Conservation (phyloP, 2,113 vertebrate genomes). For the Pithys albifrons region DNA sequence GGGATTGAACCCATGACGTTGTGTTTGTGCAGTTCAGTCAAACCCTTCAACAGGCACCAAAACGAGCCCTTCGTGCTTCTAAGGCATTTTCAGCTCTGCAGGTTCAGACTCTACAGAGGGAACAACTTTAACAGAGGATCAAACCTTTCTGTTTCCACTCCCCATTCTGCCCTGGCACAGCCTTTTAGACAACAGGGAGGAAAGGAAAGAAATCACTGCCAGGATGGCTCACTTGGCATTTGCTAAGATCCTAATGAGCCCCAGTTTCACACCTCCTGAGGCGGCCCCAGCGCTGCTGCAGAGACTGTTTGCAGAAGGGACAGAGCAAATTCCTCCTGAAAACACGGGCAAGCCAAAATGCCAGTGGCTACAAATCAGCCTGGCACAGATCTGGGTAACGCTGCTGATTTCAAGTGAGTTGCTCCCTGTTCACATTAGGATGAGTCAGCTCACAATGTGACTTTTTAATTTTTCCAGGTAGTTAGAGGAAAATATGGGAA, state of each 20-base stretch:
- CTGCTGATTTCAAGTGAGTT: not conserved
- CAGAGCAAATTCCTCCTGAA: not conserved
- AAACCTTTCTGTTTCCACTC: not conserved
- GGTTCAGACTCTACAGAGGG: not conserved
- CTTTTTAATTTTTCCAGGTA: not conserved
- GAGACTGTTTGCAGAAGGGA: not conserved
- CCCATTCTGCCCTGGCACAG: not conserved
- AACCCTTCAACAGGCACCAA: not conserved
- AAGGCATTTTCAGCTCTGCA: not conserved
- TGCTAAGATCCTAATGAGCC: not conserved
- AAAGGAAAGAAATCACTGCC: not conserved
- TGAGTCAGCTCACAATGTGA: not conserved
- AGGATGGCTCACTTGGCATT: not conserved
- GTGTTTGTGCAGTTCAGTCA: not conserved
- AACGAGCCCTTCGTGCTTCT: not conserved
- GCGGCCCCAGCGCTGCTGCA: not conserved
- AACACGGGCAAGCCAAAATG: not conserved
- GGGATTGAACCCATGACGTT: too few species aligned
- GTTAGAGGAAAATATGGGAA: not conserved
- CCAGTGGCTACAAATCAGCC: not conserved
- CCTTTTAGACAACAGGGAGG: not conserved
- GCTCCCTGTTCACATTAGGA: not conserved
- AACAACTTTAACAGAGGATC: not conserved
- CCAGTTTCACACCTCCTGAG: not conserved
- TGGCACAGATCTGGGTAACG: not conserved